phyloP scores from a whole-genome alignment of 2,113 vertebrate genomes.

The Vidua macroura region DNA sequence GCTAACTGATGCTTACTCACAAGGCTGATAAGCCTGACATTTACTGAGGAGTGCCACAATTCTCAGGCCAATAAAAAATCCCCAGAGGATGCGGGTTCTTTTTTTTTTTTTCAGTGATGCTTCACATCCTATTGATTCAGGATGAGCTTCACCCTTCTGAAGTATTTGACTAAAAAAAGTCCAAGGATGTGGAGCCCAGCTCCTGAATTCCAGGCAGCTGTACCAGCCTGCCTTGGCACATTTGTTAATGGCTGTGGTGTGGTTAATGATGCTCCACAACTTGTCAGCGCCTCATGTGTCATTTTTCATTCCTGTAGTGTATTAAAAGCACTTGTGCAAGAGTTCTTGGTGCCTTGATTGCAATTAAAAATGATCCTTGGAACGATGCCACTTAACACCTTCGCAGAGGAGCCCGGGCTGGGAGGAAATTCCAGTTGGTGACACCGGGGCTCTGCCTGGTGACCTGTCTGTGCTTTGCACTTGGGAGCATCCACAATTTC shows the following conservation, averaged over 20 bases:
- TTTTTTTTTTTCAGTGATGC: not conserved
- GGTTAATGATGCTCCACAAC: constrained; percentile 31
- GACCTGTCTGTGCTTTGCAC: not conserved
- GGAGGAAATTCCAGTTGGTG: not conserved
- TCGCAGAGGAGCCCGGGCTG: not conserved
- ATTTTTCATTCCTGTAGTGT: constrained; percentile 11
- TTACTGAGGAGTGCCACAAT: constrained; percentile 50
- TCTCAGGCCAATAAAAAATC: constrained; percentile 36
- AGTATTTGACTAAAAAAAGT: not conserved
- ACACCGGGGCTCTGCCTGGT: not conserved
- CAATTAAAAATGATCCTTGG: constrained; percentile 31
- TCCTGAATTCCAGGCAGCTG: not conserved
- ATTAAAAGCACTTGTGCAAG: constrained; percentile 24
- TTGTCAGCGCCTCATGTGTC: not conserved
- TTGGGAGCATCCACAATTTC: not conserved
- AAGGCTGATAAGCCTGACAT: constrained; percentile 55
- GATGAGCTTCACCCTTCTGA: not conserved
- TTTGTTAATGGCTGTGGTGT: not conserved
- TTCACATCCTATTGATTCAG: constrained; percentile 23
- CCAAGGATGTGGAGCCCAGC: not conserved
- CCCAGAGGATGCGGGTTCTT: not conserved
- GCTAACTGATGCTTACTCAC: constrained; percentile 59
- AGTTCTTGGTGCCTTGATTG: constrained; percentile 35
- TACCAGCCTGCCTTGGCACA: not conserved
- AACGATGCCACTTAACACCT: not conserved